phyloP scores from a whole-genome alignment of 2,113 vertebrate species.

The Menidia beryllina region DNA sequence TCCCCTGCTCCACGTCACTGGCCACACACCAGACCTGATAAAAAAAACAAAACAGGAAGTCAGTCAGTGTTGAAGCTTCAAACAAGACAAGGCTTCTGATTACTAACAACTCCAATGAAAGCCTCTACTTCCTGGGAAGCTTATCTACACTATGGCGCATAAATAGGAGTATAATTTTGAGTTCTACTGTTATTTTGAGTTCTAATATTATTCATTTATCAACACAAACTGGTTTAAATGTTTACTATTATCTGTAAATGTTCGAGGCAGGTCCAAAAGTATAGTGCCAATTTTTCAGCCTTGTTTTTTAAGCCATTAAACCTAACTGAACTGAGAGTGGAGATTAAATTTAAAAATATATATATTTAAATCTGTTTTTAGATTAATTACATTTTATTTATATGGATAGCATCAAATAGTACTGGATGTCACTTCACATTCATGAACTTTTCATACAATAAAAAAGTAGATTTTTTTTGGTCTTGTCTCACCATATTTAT shows the following conservation, averaged over 20 bases:
- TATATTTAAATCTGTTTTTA: no score
- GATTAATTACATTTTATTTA: no score
- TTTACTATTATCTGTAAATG: background rate
- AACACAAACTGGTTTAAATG: no score
- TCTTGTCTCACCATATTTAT: no score
- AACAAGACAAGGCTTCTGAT: background rate
- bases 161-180: background rate
- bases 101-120: background rate
- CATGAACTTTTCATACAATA: no score
- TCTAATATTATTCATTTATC: no score
- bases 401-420: no score
- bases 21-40: conserved; percentile 92
- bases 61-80: background rate
- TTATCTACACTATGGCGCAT: no score
- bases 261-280: background rate
- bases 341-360: no score
- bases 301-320: background rate
- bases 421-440: no score
- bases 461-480: no score
- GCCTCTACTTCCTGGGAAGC: background rate
- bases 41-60: conserved; percentile 14
- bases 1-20: conserved; percentile 84
- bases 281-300: background rate
- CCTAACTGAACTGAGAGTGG: no score
- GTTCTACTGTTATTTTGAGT: background rate